These are phyloP conservation scores for Aphodius granarius DNA, from an alignment of 2,888 invertebrate genomes.

Conservation along the genomic window DNA sequence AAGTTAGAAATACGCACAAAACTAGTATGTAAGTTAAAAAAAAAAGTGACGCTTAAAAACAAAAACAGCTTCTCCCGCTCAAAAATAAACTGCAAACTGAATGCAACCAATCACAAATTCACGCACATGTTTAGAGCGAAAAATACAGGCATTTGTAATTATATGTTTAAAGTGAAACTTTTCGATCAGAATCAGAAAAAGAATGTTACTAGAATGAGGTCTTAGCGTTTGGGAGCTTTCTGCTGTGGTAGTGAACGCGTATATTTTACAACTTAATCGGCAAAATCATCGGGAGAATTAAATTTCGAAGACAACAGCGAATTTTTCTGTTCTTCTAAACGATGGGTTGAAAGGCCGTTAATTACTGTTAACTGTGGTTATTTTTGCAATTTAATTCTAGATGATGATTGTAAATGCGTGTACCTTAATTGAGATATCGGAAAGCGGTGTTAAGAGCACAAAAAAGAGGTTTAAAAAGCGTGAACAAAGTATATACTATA, in stretches of 20 bases:
- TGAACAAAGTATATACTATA: slow-evolving; percentile 1
- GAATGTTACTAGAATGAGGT: neutral
- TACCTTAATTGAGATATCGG: neutral
- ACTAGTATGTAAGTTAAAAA: neutral
- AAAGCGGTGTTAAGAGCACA: neutral
- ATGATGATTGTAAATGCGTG: neutral
- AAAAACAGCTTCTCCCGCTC: neutral
- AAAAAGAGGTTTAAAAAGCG: slow-evolving; percentile 2
- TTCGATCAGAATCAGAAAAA: neutral
- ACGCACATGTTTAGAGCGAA: neutral
- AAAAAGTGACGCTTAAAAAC: neutral
- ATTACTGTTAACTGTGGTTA: no score
- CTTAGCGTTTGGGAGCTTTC: neutral
- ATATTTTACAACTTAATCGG: neutral
- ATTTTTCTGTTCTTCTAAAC: neutral
- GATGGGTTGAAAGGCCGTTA: neutral
- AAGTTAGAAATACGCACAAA: neutral
- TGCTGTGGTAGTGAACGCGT: neutral
- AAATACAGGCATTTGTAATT: neutral
- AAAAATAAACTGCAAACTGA: neutral
- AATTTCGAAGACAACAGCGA: neutral
- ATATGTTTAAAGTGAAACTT: neutral
- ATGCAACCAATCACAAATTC: neutral
- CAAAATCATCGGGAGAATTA: neutral
- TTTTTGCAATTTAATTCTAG: neutral